Base-by-base conservation (phyloP, 2,797 vertebrate genomes). In the Falco peregrinus region DNA sequence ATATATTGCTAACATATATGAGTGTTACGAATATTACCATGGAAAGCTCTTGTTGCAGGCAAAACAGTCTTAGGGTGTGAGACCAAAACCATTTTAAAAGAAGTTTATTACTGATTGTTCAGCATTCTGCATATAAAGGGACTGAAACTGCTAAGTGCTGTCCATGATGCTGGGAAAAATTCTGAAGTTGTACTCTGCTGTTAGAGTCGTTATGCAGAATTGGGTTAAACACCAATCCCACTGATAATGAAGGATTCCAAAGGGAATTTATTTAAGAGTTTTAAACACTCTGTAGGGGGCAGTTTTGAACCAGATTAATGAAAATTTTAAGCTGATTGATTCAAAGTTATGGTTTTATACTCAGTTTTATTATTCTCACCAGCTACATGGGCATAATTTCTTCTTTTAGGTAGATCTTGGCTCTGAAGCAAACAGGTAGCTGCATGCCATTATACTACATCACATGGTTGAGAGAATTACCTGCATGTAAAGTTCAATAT, bases 231-330 rank as follows among this genome's bases (percentile, higher is more conserved):
- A 56, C 37, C 56, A 83, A 35, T 37, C 45, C 18, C 56, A 51
- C 15, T 68, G 69, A 90, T 41, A 84, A 88, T 22, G 39, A 92
- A 79, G 35, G 48, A 70, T 70, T 93, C 79, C 79, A 53, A 84
- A 88, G 14, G 11, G 14, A 88, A 91, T 92, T 67, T 79, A 67
- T 82, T 82, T 84, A 77, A 56, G 35, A 78, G 25, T 84, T 84
- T 92, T 79, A 95, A 91, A 77, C 92, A 95, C 39, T 95, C 88
- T 89, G 80, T 91, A 96, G 93, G 81, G 86, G 70, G 86, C 81
- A 92, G 89, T 92, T 97, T 97, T 94, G 86, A 96, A 94, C 39
- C 22, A 94, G 90, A 89, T 90, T 59, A 92, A 94, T 70, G n/a
- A 87, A 92, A 87, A 87, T 69, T 89, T 89, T 91, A 78, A 75